These are phyloP conservation scores for Crossocerus cetratus DNA, from an alignment of 2,888 invertebrate genomes.

Conservation along the genomic window DNA sequence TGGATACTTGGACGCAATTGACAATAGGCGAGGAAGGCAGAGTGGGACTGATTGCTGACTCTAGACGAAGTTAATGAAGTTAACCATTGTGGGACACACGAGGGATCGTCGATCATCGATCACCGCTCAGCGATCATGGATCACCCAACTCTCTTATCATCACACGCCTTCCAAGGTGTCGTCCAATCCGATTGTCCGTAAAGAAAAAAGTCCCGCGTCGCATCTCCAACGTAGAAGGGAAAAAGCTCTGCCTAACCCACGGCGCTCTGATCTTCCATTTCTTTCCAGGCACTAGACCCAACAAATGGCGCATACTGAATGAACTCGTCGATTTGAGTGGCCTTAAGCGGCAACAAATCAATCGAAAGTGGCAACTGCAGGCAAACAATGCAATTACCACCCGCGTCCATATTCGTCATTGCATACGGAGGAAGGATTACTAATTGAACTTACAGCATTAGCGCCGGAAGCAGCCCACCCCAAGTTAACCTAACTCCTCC, in stretches of 20 bases:
- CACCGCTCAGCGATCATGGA: constrained; percentile 40
- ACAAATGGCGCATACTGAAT: constrained; percentile 70
- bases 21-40: constrained; percentile 22
- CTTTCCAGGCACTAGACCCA: constrained; percentile 72
- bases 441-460: constrained; percentile 27
- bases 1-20: constrained; percentile 9
- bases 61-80: background rate
- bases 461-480: background rate
- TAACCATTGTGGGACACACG: constrained; percentile 30
- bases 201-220: constrained; percentile 22
- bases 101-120: constrained; percentile 27
- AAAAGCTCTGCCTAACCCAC: background rate
- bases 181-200: constrained; percentile 31
- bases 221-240: constrained; percentile 13
- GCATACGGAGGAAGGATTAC: constrained; percentile 51
- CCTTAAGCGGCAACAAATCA: constrained; percentile 72
- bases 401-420: constrained; percentile 47
- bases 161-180: constrained; percentile 29
- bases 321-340: constrained; percentile 72
- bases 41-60: constrained; percentile 22
- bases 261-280: constrained; percentile 31
- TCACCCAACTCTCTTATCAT: constrained; percentile 21
- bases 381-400: constrained; percentile 59
- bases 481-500: too few relatives aligned
- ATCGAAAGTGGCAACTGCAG: constrained; percentile 71